Percentiles rank a stretch among this genome's conserved stretches.
phyloP scores from a whole-genome alignment of 2,113 vertebrate genomes.

The Paramormyrops kingsleyae region DNA sequence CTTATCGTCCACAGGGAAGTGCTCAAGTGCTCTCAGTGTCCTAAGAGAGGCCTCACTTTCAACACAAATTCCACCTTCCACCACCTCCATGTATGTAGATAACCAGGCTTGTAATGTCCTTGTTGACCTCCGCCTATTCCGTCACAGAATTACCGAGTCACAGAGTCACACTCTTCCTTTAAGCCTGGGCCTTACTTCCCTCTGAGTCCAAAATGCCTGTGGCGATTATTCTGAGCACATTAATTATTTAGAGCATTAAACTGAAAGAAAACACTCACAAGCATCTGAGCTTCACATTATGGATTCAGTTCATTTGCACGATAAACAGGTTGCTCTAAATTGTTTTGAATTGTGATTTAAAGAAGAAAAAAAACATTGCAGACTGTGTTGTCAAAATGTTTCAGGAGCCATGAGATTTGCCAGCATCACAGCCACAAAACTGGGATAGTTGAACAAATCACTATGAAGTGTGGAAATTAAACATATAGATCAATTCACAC shows the following conservation, averaged over 20 bases:
- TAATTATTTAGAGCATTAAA: conserved; percentile 38
- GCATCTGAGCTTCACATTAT: background rate
- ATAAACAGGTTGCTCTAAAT: background rate
- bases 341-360: background rate
- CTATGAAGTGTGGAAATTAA: background rate
- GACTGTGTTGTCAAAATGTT: background rate
- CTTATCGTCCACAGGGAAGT: conserved; percentile 25
- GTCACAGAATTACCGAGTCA: conserved; percentile 30
- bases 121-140: conserved; percentile 13
- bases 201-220: conserved; percentile 24
- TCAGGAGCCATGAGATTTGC: background rate
- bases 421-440: background rate
- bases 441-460: background rate
- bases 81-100: conserved; percentile 28
- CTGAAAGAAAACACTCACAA: background rate
- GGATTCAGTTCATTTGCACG: background rate
- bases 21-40: conserved; percentile 50
- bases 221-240: conserved; percentile 55
- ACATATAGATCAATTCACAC: background rate
- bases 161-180: conserved; percentile 39
- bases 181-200: background rate
- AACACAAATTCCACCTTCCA: conserved; percentile 38
- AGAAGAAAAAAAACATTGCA: background rate
- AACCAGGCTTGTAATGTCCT: background rate
- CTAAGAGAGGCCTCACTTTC: conserved; percentile 55